Percentiles rank a stretch among this genome's conserved stretches.
These are phyloP conservation scores for Julus scandinavius DNA, from an alignment of 2,888 invertebrate genomes.

Conservation along the genomic window DNA sequence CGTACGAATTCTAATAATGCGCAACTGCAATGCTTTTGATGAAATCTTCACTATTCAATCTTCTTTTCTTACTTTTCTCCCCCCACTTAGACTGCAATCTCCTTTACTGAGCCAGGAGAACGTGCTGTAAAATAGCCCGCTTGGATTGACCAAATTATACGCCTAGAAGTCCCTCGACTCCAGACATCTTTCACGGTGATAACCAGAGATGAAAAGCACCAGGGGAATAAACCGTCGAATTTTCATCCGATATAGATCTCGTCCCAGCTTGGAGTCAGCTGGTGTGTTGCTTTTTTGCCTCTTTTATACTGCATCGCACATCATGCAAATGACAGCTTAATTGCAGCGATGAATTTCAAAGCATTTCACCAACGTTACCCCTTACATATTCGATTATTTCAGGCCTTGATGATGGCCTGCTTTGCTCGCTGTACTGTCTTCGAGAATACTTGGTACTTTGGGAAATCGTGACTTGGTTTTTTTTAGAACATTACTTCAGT, in stretches of 20 bases:
- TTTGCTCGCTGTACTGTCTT: too few relatives aligned
- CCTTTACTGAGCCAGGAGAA: not conserved
- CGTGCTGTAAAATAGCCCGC: not conserved
- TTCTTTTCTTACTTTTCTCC: not conserved
- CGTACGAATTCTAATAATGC: constrained; percentile 28
- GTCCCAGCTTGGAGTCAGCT: not conserved
- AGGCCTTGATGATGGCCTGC: not conserved
- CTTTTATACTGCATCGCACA: not conserved
- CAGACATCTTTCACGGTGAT: constrained; percentile 20
- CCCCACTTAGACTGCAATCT: constrained; percentile 25
- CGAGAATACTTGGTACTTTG: too few relatives aligned
- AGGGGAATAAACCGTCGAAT: constrained; percentile 20
- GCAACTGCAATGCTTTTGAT: constrained; percentile 33
- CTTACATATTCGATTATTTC: not conserved
- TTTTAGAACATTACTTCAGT: too few relatives aligned
- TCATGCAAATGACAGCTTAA: constrained; percentile 9
- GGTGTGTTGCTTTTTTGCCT: not conserved
- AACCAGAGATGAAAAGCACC: constrained; percentile 20
- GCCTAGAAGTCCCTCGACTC: constrained; percentile 3
- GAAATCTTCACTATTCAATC: constrained; percentile 46
- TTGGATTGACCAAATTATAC: constrained; percentile 7
- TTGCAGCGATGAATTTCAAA: not conserved
- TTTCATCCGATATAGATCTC: not conserved
- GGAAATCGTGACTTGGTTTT: too few relatives aligned
- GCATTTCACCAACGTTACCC: not conserved